Base-by-base conservation (phyloP, 2,113 vertebrate species). In the Oenanthe melanoleuca region DNA sequence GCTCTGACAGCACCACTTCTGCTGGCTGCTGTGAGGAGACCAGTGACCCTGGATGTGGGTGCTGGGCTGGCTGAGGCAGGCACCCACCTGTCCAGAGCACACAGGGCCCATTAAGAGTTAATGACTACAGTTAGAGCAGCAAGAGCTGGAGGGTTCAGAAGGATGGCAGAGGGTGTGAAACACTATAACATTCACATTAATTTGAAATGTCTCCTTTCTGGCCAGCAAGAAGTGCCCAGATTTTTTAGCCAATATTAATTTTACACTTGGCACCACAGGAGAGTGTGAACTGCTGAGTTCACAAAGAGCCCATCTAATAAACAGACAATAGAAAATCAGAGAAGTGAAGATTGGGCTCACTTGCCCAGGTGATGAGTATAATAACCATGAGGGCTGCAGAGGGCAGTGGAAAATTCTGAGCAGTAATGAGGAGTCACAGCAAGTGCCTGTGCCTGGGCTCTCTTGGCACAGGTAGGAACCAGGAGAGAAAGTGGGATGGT, bases 241-340 rank as follows among this genome's bases (percentile, higher is more conserved):
- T 95, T 97, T 97, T 97, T 95, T 89, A 95, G 97, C 96, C 97
- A 93, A 97, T 97, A 97, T 97, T 97, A 96, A 97, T 97, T 97
- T 97, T 97, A 96, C 95, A 97, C 96, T 97, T 97, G 97, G 96
- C 94, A 89, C 96, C 84, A 86, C 94, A 93, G 95, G 90, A 93
- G 69, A 93, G 73, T 82, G 86, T 89, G 93, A 97, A 92, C 92
- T 86, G 95, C 95, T 95, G 96, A 95, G 95, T 95, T 97, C 96
- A 95, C 88, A 89, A 91, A 93, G 93, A 92, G 95, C 74, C 95
- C 61, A 56, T 89, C 95, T 96, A 92, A 97, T 97, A 97, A 97
- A 96, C 95, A 97, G 96, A 97, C 96, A 96, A 95, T 91, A 81
- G 92, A 94, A 94, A 93, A 94, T 66, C 91, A 95, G 89, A 94